These are phyloP conservation scores for Athalia cordata DNA, from an alignment of 2,888 invertebrate genomes.

Conservation along the genomic window DNA sequence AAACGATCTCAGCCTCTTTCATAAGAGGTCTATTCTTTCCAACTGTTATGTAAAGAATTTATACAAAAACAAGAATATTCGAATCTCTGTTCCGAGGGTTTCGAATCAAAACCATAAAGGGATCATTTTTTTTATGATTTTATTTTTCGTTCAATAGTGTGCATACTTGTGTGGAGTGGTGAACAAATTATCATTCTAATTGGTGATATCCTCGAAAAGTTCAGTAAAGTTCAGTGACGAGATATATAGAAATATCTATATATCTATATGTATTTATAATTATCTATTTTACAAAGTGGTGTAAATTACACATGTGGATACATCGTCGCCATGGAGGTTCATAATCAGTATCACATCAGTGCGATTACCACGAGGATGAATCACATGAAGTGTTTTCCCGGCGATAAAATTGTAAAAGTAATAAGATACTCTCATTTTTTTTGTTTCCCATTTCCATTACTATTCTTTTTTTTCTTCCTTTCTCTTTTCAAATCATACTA, in stretches of 20 bases:
- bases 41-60: no score
- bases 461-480: not conserved
- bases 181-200: no score
- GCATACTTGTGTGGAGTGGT: no score
- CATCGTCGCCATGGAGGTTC: conserved; percentile 67
- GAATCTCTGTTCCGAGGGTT: not conserved
- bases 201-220: not conserved
- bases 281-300: not conserved
- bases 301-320: not conserved
- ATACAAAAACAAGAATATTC: not conserved
- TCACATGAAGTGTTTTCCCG: conserved; percentile 71
- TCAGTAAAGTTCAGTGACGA: not conserved
- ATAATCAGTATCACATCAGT: conserved; percentile 67
- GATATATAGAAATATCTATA: not conserved
- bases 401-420: conserved; percentile 65
- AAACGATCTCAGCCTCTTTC: not conserved
- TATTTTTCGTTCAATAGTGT: not conserved
- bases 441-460: no score
- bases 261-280: no score
- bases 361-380: conserved; percentile 69
- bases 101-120: not conserved
- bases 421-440: no score
- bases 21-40: no score
- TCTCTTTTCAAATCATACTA: not conserved
- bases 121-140: not conserved